Base-by-base conservation (phyloP, 2,888 invertebrate species). In the Tetragonisca angustula region DNA sequence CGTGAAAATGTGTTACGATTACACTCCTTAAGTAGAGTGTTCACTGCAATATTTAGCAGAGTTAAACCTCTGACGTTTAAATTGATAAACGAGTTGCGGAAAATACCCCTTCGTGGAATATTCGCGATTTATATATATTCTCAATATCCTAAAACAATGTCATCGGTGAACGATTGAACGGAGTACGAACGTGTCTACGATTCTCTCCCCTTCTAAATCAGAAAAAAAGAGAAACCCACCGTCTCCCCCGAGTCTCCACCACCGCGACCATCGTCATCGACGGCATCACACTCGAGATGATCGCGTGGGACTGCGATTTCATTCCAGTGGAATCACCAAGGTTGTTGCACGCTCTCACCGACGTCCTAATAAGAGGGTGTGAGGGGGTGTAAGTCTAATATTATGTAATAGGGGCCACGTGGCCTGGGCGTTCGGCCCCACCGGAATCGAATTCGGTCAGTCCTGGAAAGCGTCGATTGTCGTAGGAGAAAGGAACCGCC, bases 381-480 rank as follows among this genome's bases (percentile, higher is more conserved):
- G 65, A 75, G 86, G 78, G 86, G 80, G 88, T 83, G 88, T 87
- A 81, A 72, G 87, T 79, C 81, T 87, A 85, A 90, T 87, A 87
- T 91, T 91, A 86, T 77, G 90, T 89, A 90, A 90, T 91, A 87
- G 84, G 83, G 78, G 83, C 71, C 90, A 91, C 90, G 90, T 90
- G 90, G 77, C 91, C 9, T 9, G 49, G 70, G 76, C 67, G 69
- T 65, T 77, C 82, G 52, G 59, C n/a, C 54, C 81, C 76, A 69
- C 67, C 67, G 71, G 81, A 86, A 86, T 86, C 67, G 79, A 85
- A 84, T 88, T 88, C 88, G 81, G 67, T 71, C 72, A 62, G 75
- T 50, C 49, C 71, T n/a, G 50, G 62, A 43, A 43, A 6, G 65
- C 54, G 71, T 79, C 81, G 81, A 86, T 89, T 86, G 88, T 88